Conservation (phyloP, 2,113 vertebrate genomes). For the Dicentrarchus labrax region DNA sequence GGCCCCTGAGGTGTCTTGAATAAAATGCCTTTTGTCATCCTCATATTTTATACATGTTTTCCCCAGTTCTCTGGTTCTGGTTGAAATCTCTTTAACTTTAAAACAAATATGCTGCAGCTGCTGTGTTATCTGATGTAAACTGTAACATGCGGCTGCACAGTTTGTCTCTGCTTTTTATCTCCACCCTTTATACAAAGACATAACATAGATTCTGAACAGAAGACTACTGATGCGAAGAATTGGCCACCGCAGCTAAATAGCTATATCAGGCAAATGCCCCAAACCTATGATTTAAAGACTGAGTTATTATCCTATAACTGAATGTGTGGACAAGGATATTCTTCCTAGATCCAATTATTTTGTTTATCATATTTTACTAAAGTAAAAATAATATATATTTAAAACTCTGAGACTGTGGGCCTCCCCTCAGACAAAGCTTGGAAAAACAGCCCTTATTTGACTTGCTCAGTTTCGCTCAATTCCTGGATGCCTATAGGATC, state of each 20-base stretch:
- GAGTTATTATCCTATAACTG: not conserved
- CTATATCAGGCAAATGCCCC: not conserved
- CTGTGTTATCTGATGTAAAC: slow-evolving; percentile 15
- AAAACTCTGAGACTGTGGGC: too few species aligned
- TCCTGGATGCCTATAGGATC: too few species aligned
- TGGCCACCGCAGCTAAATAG: not conserved
- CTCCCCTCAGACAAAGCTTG: too few species aligned
- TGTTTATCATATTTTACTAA: too few species aligned
- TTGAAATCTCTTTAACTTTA: slow-evolving; percentile 17
- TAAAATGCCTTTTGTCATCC: slow-evolving; percentile 43
- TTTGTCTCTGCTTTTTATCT: slow-evolving; percentile 9
- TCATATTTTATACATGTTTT: slow-evolving; percentile 34
- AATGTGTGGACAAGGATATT: not conserved
- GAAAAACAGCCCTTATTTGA: too few species aligned
- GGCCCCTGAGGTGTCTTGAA: slow-evolving; percentile 17
- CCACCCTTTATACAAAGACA: not conserved
- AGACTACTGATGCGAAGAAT: not conserved
- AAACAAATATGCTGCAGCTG: slow-evolving; percentile 28
- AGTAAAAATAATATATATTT: too few species aligned
- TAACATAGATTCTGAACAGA: not conserved
- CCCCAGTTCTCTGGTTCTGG: slow-evolving; percentile 1
- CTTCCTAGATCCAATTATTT: too few species aligned
- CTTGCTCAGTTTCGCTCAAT: too few species aligned
- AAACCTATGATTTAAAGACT: not conserved
- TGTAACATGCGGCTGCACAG: not conserved